phyloP scores from a whole-genome alignment of 2,888 invertebrate genomes.

The Microctonus brassicae region DNA sequence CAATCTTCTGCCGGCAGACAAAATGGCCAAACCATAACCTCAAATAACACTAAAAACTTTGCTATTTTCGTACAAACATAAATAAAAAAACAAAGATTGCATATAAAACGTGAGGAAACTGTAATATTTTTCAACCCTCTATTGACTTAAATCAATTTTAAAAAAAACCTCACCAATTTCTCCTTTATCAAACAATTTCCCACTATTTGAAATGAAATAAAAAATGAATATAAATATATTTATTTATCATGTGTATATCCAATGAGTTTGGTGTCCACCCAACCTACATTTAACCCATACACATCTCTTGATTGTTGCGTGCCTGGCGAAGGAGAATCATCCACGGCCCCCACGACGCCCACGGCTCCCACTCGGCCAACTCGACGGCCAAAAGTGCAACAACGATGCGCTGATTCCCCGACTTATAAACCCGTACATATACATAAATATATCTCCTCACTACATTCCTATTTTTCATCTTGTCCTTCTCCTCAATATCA shows the following conservation, averaged over 20 bases:
- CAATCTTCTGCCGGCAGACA: no score
- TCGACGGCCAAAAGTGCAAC: conserved; percentile 51
- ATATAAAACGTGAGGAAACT: no score
- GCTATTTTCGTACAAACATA: no score
- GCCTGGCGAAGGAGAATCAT: conserved; percentile 51
- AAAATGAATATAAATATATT: background rate
- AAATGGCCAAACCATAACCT: no score
- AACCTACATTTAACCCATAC: conserved; percentile 51
- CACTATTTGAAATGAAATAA: conserved; percentile 16
- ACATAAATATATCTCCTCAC: no score
- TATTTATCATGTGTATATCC: conserved; percentile 29
- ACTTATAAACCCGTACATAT: conserved; percentile 30
- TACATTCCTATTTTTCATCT: conserved; percentile 6
- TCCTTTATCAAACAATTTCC: no score
- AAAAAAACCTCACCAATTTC: no score
- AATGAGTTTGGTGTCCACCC: conserved; percentile 47
- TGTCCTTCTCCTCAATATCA: background rate
- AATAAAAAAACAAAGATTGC: no score
- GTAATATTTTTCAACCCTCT: no score
- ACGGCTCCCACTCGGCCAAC: conserved; percentile 55
- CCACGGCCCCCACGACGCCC: conserved; percentile 52
- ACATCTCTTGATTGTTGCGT: conserved; percentile 45
- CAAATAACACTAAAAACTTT: no score
- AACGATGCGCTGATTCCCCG: conserved; percentile 41
- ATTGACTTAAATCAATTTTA: no score